Conservation (phyloP, 2,888 invertebrate genomes). For the Bedellia somnulentella region DNA sequence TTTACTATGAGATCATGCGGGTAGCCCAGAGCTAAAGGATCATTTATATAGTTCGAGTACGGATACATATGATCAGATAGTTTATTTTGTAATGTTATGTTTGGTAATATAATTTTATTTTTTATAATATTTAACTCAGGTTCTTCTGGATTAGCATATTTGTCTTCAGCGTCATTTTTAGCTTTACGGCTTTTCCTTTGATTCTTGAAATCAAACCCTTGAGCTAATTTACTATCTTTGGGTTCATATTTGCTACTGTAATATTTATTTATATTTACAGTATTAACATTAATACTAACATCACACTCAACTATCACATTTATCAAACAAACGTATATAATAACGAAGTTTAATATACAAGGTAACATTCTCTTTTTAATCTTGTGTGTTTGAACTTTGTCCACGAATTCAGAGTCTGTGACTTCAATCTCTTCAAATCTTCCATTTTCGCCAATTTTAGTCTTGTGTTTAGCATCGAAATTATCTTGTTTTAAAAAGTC, state of each 20-base stretch:
- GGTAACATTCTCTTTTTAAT: constrained; percentile 23
- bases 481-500: too few relatives aligned
- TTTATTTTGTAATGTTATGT: too few relatives aligned
- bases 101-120: too few relatives aligned
- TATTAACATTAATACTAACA: constrained; percentile 43
- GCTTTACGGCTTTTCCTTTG: constrained; percentile 20
- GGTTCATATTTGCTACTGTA: neutral
- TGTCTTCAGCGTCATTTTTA: constrained; percentile 21
- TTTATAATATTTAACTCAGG: constrained; percentile 28
- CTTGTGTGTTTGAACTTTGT: constrained; percentile 42
- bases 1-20: constrained; percentile 36
- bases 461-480: too few relatives aligned
- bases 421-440: neutral
- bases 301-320: constrained; percentile 55
- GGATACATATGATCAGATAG: neutral
- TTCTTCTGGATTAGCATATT: constrained; percentile 21
- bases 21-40: constrained; percentile 31
- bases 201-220: too few relatives aligned
- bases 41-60: constrained; percentile 13
- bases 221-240: too few relatives aligned
- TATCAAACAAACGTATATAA: constrained; percentile 40
- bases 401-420: constrained; percentile 8
- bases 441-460: neutral
- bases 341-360: constrained; percentile 17
- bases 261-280: constrained; percentile 22